These are phyloP conservation scores for Vulpes vulpes DNA, from an alignment of 2,113 vertebrate genomes.

Conservation along the genomic window DNA sequence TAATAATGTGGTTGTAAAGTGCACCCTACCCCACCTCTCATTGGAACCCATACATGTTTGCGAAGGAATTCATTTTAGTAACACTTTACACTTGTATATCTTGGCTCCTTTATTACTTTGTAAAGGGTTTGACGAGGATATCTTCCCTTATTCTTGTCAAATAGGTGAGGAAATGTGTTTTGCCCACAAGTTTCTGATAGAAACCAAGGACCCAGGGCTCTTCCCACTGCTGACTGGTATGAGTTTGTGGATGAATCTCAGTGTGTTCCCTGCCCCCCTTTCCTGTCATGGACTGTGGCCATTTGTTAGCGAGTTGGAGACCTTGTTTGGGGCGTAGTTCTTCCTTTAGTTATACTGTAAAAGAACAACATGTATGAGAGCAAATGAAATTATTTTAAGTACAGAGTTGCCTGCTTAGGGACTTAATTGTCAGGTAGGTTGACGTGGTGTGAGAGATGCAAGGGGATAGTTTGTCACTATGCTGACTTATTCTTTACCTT, in stretches of 20 bases:
- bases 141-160: neutral
- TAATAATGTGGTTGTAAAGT: neutral
- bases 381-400: neutral
- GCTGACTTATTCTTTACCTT: accelerated
- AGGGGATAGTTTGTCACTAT: neutral
- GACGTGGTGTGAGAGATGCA: neutral
- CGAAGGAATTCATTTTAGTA: neutral
- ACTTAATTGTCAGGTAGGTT: neutral
- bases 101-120: neutral
- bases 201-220: neutral
- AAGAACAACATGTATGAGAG: neutral
- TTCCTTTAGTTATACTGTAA: neutral
- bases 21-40: neutral
- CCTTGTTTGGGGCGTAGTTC: neutral
- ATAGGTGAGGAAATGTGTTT: neutral
- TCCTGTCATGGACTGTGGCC: neutral
- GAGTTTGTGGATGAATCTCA: neutral
- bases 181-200: neutral
- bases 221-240: accelerated
- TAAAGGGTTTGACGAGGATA: neutral
- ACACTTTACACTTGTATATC: neutral
- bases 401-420: neutral
- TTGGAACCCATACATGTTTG: neutral
- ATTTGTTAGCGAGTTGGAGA: neutral
- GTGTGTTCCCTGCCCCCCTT: neutral